Percentiles rank a stretch among this genome's conserved stretches.
Evolutionary conservation across 2,113 vertebrate species (phyloP).

Genomic region (Dicentrarchus labrax): DNA sequence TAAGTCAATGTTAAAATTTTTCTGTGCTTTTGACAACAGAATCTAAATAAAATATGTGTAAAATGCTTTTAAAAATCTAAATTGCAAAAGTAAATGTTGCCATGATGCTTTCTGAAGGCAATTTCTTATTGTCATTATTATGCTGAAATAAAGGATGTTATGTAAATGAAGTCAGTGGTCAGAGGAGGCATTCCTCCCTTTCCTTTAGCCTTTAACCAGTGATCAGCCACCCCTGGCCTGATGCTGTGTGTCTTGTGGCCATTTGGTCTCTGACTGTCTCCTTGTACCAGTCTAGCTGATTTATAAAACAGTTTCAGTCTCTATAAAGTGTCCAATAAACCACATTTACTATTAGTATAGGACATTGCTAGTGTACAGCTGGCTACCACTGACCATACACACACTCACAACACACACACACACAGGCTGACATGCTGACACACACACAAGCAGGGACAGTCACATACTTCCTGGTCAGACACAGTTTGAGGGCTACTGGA

Average conservation of each 20-base stretch:
- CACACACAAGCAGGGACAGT: slow-evolving; percentile 6
- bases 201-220: background rate
- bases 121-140: background rate
- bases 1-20: background rate
- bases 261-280: slow-evolving; percentile 27
- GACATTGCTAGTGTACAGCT: slow-evolving; percentile 53
- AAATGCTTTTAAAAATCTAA: background rate
- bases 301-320: slow-evolving; percentile 63
- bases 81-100: background rate
- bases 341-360: slow-evolving; percentile 70
- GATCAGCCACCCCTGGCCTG: slow-evolving; percentile 34
- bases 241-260: slow-evolving; percentile 43
- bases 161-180: slow-evolving; percentile 21
- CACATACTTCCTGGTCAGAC: slow-evolving; percentile 59
- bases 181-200: background rate
- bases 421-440: slow-evolving; percentile 16
- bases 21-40: background rate
- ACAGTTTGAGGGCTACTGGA: slow-evolving; percentile 48
- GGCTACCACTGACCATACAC: slow-evolving; percentile 44
- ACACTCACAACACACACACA: slow-evolving; percentile 13
- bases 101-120: background rate
- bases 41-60: background rate
- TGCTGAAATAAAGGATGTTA: background rate
- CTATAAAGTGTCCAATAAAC: slow-evolving; percentile 74
- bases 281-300: slow-evolving; percentile 33